Evolutionary conservation across 2,113 vertebrate species (phyloP).

Genomic region (Zapus hudsonius): DNA sequence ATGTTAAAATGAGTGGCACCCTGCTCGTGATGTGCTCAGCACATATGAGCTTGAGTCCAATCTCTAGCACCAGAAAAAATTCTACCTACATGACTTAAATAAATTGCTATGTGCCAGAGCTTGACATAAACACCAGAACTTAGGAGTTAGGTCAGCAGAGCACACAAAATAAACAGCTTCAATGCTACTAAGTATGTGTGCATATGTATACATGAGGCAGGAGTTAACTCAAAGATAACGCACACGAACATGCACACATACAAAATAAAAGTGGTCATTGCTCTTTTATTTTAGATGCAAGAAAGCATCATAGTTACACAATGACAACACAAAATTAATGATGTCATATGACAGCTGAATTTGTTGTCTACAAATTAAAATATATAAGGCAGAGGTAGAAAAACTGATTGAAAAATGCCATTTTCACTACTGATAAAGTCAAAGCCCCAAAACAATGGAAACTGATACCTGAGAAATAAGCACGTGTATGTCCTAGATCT

Average conservation of each 20-base stretch:
- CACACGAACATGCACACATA: too few relatives aligned
- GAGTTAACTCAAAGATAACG: constrained; percentile 3
- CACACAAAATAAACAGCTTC: neutral
- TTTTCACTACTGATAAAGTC: constrained; percentile 11
- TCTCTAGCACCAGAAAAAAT: neutral
- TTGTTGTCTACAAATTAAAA: constrained; percentile 39
- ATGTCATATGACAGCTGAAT: neutral
- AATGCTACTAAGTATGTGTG: neutral
- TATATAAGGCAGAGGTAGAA: constrained; percentile 12
- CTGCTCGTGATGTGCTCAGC: neutral
- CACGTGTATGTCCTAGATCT: neutral
- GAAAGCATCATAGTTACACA: constrained; percentile 26
- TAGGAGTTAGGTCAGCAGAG: neutral
- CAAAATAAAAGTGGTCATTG: neutral
- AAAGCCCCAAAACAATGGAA: constrained; percentile 33
- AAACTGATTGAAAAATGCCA: constrained; percentile 56
- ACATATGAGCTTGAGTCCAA: neutral
- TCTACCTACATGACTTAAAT: neutral
- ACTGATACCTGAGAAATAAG: neutral
- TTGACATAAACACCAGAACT: constrained; percentile 7
- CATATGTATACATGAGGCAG: neutral
- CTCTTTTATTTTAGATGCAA: constrained; percentile 32
- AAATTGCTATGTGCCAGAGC: neutral
- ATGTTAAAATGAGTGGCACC: neutral
- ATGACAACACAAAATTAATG: constrained; percentile 42